A percentile compares a stretch with the other conserved stretches of the same genome.
These are phyloP conservation scores for Agrotis exclamationis DNA, from an alignment of 2,888 invertebrate species.

Conservation along the genomic window DNA sequence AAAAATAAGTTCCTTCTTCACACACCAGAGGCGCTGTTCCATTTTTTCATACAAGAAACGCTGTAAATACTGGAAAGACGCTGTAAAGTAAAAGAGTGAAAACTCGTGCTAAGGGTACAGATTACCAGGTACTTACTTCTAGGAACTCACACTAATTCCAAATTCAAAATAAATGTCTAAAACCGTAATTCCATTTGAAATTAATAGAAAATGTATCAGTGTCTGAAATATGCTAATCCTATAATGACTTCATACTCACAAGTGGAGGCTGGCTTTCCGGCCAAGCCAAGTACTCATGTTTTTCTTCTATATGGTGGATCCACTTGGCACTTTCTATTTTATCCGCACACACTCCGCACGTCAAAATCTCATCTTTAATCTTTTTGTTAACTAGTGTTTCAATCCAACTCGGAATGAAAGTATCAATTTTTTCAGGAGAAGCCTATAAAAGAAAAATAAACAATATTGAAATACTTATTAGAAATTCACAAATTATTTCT, in stretches of 20 bases:
- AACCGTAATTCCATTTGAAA: not conserved
- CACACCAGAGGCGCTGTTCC: no score
- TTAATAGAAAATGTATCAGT: not conserved
- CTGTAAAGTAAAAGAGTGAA: no score
- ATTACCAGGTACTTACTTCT: not conserved
- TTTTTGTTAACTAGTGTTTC: conserved; percentile 23
- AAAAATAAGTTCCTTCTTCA: no score
- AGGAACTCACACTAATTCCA: not conserved
- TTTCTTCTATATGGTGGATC: conserved; percentile 46
- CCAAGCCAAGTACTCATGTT: conserved; percentile 64
- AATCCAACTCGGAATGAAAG: conserved; percentile 10
- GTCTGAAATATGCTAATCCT: not conserved
- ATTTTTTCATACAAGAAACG: no score
- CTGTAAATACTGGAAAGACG: no score
- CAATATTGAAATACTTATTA: not conserved
- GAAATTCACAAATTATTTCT: not conserved
- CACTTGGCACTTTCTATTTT: conserved; percentile 43
- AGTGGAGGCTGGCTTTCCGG: conserved; percentile 52
- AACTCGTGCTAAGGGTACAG: no score
- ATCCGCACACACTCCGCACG: conserved; percentile 58
- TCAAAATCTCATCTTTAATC: conserved; percentile 34
- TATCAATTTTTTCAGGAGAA: conserved; percentile 23
- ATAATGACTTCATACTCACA: conserved; percentile 47
- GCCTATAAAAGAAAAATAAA: conserved; percentile 21
- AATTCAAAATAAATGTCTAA: no score